Evolutionary conservation across 2,113 vertebrate species (phyloP), one percentile per base, ranked within the genome.

Genomic region (Eolophus roseicapilla): DNA sequence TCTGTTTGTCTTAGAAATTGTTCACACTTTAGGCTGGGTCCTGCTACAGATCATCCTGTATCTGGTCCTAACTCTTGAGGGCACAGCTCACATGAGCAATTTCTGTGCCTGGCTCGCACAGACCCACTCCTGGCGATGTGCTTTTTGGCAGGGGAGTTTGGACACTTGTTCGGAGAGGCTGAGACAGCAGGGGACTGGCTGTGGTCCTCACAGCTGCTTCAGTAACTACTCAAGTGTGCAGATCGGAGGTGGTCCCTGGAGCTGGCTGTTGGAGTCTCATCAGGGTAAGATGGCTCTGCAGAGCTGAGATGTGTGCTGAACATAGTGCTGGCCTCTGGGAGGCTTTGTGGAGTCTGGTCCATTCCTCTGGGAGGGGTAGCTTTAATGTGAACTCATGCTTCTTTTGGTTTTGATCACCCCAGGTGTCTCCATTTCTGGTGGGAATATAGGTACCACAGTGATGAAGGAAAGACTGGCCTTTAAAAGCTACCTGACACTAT

Each of bases 301-400:
- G 53, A 44, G 44, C 33, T 25, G 75, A n/a, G 67, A 2, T 37
- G 13, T 37, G 84, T 33, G 44, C 47, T 71, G 43, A 86, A 83
- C 35, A 25, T 21, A 5, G 50, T 16, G 62, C 35, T 76, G 82
- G 44, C 47, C 70, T 74, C 65, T 55, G n/a, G 10, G 31, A 11
- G 31, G 41, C 92, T 94, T 82, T 78, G 80, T 86, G 76, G 55
- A 55, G 67, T 73, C 70, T 76, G 59, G 71, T 64, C 23, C 6
- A 1, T 87, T 83, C 11, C 2, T 28, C 29, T 67, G 90, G 6
- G 24, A 85, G 17, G 19, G 7, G 12, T 57, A 69, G 5, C 20
- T 85, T 93, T 64, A 27, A 71, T 55, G 39, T 73, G 53, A 86
- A 55, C 24, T 77, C 24, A 17, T 35, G 39, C 39, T 64, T 39